These are phyloP conservation scores for Ferrisia virgata DNA, from an alignment of 2,888 invertebrate genomes.

Conservation along the genomic window DNA sequence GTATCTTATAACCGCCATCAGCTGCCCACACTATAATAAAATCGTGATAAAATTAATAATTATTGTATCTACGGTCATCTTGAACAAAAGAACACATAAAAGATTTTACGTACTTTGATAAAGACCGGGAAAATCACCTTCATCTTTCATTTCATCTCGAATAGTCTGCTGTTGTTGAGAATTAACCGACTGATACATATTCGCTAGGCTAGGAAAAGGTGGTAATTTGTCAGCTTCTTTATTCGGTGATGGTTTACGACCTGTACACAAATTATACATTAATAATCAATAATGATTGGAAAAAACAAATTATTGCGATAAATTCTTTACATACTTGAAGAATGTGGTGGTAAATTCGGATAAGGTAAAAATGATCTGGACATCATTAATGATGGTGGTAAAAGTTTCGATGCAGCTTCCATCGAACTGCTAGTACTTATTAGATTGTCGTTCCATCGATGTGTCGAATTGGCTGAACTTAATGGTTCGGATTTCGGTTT, in stretches of 20 bases:
- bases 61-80: background rate
- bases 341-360: constrained; percentile 62
- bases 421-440: constrained; percentile 53
- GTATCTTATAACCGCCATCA: constrained; percentile 61
- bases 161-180: constrained; percentile 53
- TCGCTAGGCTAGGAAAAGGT: constrained; percentile 50
- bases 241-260: constrained; percentile 49
- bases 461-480: constrained; percentile 48
- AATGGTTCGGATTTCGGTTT: constrained; percentile 65
- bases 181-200: constrained; percentile 52
- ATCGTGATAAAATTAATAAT: constrained; percentile 47
- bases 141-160: constrained; percentile 57
- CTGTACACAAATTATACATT: constrained; percentile 44
- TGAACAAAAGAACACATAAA: background rate
- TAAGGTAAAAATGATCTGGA: constrained; percentile 60
- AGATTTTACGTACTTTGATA: constrained; percentile 58
- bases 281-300: no score
- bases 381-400: constrained; percentile 62
- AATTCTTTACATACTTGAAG: constrained; percentile 52
- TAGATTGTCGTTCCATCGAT: constrained; percentile 40
- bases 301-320: no score
- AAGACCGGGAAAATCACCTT: constrained; percentile 63
- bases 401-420: constrained; percentile 56
- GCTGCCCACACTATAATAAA: constrained; percentile 61
- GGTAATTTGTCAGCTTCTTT: constrained; percentile 50